These are phyloP conservation scores for Xestia c-nigrum DNA, from an alignment of 2,888 invertebrate genomes.

Conservation along the genomic window DNA sequence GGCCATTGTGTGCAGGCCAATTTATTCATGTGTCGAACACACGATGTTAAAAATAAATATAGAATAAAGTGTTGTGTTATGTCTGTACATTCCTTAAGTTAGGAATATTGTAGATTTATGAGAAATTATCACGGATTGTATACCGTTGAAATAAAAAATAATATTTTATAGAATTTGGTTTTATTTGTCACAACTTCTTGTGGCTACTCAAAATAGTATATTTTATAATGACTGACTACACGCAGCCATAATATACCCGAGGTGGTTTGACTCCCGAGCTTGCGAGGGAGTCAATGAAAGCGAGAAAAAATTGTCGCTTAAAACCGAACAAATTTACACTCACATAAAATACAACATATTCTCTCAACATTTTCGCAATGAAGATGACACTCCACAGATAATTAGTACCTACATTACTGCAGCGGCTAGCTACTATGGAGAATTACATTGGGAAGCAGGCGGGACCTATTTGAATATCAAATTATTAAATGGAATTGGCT, in stretches of 20 bases:
- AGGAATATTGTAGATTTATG: slow-evolving; percentile 55
- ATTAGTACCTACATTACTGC: too few relatives aligned
- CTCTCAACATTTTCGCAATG: too few relatives aligned
- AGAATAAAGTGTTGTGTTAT: slow-evolving; percentile 36
- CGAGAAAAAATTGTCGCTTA: too few relatives aligned
- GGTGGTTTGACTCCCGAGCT: too few relatives aligned
- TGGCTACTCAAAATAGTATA: not conserved
- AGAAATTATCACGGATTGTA: slow-evolving; percentile 55
- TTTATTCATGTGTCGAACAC: slow-evolving; percentile 44
- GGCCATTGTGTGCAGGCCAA: slow-evolving; percentile 25
- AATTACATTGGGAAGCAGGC: too few relatives aligned
- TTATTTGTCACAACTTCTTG: slow-evolving; percentile 33
- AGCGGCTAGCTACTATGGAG: too few relatives aligned
- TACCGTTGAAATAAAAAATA: slow-evolving; percentile 55
- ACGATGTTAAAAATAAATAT: slow-evolving; percentile 25
- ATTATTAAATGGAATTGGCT: not conserved
- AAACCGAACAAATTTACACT: too few relatives aligned
- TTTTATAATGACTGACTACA: too few relatives aligned
- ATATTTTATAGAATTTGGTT: slow-evolving; percentile 53
- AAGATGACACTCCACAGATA: too few relatives aligned
- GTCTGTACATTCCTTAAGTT: slow-evolving; percentile 66
- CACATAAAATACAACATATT: too few relatives aligned
- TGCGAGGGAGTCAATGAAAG: too few relatives aligned
- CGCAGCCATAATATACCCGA: too few relatives aligned
- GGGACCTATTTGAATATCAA: not conserved